Evolutionary conservation across 2,888 invertebrate genomes (phyloP).

Genomic region (Camptogramma bilineatum): DNA sequence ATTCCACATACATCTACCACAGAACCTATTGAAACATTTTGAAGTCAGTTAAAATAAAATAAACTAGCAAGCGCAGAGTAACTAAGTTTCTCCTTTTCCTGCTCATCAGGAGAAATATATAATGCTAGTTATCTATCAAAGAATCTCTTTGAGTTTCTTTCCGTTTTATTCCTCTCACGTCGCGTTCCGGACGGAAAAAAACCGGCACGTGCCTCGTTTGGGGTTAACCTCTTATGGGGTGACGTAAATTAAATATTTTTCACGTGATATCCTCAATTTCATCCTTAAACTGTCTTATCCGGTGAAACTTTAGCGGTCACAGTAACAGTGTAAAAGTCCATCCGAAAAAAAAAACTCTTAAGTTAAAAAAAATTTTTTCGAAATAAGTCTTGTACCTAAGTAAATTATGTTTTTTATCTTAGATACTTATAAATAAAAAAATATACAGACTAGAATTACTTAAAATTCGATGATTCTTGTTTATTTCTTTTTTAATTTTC

Average conservation of each 20-base stretch:
- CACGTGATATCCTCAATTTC: neutral
- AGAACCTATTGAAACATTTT: too few species aligned
- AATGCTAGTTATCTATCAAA: conserved; percentile 39
- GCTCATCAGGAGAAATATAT: conserved; percentile 22
- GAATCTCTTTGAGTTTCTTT: conserved; percentile 43
- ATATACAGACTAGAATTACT: too few species aligned
- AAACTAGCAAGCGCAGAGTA: neutral
- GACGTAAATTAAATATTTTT: conserved; percentile 23
- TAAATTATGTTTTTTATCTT: too few species aligned
- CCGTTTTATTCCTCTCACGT: conserved; percentile 58
- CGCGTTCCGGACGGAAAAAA: conserved; percentile 49
- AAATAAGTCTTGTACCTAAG: too few species aligned
- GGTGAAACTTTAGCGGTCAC: neutral
- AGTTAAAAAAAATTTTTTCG: too few species aligned
- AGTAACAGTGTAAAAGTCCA: too few species aligned
- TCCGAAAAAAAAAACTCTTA: too few species aligned
- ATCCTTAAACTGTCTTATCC: neutral
- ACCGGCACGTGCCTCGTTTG: conserved; percentile 44
- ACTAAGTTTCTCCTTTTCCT: neutral
- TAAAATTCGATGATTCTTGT: too few species aligned
- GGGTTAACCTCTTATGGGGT: conserved; percentile 40
- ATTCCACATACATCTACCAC: too few species aligned
- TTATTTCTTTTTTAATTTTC: too few species aligned
- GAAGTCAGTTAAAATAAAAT: too few species aligned
- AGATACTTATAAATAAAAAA: too few species aligned